These are phyloP conservation scores for Alosa sapidissima DNA, from an alignment of 2,797 vertebrate species.

Conservation along the genomic window DNA sequence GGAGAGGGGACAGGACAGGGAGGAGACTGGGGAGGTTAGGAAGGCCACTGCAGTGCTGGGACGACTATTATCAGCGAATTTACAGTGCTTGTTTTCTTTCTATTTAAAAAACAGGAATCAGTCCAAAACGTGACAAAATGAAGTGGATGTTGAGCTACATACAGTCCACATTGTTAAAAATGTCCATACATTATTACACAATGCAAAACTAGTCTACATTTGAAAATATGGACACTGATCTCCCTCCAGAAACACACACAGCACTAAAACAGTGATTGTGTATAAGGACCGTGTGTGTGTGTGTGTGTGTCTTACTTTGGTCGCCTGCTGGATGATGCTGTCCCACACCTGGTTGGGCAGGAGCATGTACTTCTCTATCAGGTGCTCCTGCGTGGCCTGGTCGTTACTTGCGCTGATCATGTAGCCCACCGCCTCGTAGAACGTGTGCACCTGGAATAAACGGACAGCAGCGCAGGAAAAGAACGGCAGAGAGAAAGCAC, in stretches of 20 bases:
- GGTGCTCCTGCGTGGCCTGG: slow-evolving; percentile 93
- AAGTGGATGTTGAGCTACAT: not conserved
- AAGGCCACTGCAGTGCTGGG: not conserved
- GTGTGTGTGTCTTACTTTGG: slow-evolving; percentile 80
- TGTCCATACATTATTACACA: not conserved
- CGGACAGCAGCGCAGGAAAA: not conserved
- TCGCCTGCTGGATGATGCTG: slow-evolving; percentile 99
- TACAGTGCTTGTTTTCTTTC: not conserved
- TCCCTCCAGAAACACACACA: not conserved
- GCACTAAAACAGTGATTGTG: not conserved
- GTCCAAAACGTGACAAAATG: not conserved
- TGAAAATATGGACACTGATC: not conserved
- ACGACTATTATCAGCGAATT: not conserved
- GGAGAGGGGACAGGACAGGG: not conserved
- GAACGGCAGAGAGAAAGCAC: not conserved
- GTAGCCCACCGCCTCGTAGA: slow-evolving; percentile 98
- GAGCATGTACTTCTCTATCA: slow-evolving; percentile 99
- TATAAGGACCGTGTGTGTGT: not conserved
- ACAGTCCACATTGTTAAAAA: not conserved
- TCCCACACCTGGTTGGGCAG: slow-evolving; percentile 99
- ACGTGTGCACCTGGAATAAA: slow-evolving; percentile 89
- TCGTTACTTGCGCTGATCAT: slow-evolving; percentile 99
- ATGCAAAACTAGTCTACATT: not conserved
- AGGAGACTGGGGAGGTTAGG: not conserved
- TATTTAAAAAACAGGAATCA: not conserved